Evolutionary conservation across 37 sponge, comb jelly and placozoan species (phyloP).

Genomic region (Corticium candelabrum): DNA sequence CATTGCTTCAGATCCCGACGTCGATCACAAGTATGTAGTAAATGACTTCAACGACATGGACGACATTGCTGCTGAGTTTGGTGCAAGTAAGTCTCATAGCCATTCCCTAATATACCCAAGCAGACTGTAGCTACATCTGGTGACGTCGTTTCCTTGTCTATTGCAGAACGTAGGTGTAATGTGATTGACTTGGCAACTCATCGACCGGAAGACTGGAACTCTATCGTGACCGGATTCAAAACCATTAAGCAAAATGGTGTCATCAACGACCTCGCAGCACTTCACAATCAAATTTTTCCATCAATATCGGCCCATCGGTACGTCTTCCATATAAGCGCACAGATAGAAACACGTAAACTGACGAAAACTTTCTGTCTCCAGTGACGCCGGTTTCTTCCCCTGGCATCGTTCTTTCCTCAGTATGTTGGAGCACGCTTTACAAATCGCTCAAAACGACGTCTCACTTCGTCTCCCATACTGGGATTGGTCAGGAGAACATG

Average conservation of each 20-base stretch:
- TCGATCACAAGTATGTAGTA: not conserved
- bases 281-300: not conserved
- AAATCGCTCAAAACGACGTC: not conserved
- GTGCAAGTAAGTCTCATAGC: not conserved
- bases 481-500: not conserved
- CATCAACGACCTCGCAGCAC: not conserved
- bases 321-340: not conserved
- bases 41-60: conserved; percentile 5
- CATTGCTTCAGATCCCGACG: not conserved
- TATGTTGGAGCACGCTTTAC: not conserved
- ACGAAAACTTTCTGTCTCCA: not conserved
- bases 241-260: not conserved
- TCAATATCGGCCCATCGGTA: not conserved
- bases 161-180: not conserved
- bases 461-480: conserved; percentile 1
- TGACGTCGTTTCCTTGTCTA: not conserved
- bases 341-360: not conserved
- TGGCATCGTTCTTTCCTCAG: not conserved
- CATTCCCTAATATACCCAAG: too few relatives aligned
- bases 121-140: not conserved
- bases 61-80: not conserved
- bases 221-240: not conserved
- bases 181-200: not conserved
- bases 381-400: not conserved
- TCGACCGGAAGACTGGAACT: conserved; percentile 1